Percentiles rank a stretch among this genome's conserved stretches.
phyloP scores from a whole-genome alignment of 1,140 invertebrate species.

The Drosophila kanapiae region DNA sequence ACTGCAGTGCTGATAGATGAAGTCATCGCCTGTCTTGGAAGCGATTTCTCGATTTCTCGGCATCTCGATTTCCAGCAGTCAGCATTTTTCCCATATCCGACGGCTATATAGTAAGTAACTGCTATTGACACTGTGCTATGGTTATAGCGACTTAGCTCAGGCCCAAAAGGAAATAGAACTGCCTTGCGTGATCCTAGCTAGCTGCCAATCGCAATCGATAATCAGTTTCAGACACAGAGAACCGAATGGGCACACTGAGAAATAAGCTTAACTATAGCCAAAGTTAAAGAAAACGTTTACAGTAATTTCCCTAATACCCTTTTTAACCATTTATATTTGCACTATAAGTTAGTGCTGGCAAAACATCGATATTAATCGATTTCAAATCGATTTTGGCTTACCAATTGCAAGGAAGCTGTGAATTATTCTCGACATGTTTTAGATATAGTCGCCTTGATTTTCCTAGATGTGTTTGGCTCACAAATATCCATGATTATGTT shows the following conservation, averaged over 20 bases:
- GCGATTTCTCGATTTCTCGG: conserved; percentile 25
- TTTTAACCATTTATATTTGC: too few species aligned
- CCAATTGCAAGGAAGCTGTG: too few species aligned
- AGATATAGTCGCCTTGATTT: too few species aligned
- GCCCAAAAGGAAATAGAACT: conserved; percentile 6
- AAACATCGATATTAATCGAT: background rate
- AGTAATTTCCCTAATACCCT: background rate
- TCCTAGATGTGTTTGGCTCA: too few species aligned
- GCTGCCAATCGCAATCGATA: conserved; percentile 11
- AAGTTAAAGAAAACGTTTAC: background rate
- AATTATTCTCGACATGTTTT: too few species aligned
- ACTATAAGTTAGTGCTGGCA: background rate
- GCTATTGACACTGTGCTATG: too few species aligned
- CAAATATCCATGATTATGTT: too few species aligned
- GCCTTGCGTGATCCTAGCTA: conserved; percentile 31
- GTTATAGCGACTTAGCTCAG: background rate
- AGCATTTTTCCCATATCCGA: conserved; percentile 2
- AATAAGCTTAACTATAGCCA: background rate
- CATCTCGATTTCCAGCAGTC: background rate
- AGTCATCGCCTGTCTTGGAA: conserved; percentile 47
- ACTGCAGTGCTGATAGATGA: conserved; percentile 46
- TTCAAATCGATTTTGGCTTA: background rate
- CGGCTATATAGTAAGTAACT: conserved; percentile 1
- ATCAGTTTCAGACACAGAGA: conserved; percentile 18
- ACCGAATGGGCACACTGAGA: conserved; percentile 3